Evolutionary conservation across 2,113 vertebrate species (phyloP), one percentile per base, ranked within the genome.

Genomic region (Sturnira hondurensis): DNA sequence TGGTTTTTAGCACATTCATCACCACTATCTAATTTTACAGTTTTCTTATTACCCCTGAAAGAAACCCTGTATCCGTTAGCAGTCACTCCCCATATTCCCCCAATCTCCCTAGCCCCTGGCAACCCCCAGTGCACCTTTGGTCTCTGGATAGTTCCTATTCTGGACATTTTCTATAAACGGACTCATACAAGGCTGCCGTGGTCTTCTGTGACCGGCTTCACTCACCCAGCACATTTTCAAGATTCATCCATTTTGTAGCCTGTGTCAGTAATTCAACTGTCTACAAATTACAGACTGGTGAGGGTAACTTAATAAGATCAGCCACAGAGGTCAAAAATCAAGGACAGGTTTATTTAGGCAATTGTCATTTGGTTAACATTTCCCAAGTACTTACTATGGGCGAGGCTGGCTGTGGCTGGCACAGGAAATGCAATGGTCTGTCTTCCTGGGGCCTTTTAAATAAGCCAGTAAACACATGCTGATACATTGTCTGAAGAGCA

Each of bases 271-370:
- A 15, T 63, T 95, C 80, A 78, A n/a, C 31, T 80, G 91, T 58
- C 47, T 54, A 31, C 45, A 81, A 56, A 38, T 83, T 31, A 56
- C 56, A 89, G 15, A 16, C 87, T 36, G 38, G 26, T 90, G 19
- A 71, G 3, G 16, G 67, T 89, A 43, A 47, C 24, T 26, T 92
- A 89, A 82, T 47, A 15, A 91, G 38, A 94, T 41, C 31, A 73
- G 47, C 76, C 71, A 68, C 47, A 86, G 70, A 92, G 58, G 17
- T 86, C 89, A 73, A 92, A 93, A 89, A 70, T 70, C 52, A 73
- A 77, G 56, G 41, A 88, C 38, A 92, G 52, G 41, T 47, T 94
- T 71, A 50, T 43, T 73, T 58, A 86, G 2, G 78, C 52, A 78
- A 4, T 68, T 68, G 41, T 77, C 16, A 67, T 84, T 52, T 71